Evolutionary conservation across 2,113 vertebrate species (phyloP).

Genomic region (Cardinalis cardinalis): DNA sequence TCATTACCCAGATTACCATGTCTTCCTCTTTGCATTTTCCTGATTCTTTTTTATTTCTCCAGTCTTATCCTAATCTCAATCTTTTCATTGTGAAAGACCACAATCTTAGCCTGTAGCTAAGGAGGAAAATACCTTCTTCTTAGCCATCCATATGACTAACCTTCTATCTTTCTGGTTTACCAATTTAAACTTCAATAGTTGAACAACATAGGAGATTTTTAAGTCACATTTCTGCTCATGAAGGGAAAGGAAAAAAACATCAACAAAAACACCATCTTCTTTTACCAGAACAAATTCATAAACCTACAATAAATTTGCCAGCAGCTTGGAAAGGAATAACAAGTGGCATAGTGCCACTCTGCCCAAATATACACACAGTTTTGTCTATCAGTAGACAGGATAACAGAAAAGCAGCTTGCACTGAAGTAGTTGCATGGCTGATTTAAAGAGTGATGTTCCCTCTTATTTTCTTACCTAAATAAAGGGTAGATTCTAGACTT

Average conservation of each 20-base stretch:
- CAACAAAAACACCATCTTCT: not conserved
- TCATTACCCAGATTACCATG: not conserved
- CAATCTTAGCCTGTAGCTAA: not conserved
- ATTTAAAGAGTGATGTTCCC: not conserved
- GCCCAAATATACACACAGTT: not conserved
- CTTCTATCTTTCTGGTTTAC: not conserved
- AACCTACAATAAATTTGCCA: not conserved
- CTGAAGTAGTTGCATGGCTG: not conserved
- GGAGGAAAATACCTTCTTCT: not conserved
- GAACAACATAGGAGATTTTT: not conserved
- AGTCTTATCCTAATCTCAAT: not conserved
- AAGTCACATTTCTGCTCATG: not conserved
- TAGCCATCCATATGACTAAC: not conserved
- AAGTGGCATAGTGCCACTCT: rapidly evolving
- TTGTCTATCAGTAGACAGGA: not conserved
- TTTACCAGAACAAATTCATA: not conserved
- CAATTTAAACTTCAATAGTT: not conserved
- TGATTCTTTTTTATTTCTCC: not conserved
- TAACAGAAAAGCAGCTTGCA: not conserved
- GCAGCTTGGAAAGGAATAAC: not conserved
- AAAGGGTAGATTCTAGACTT: not conserved
- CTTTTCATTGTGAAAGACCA: not conserved
- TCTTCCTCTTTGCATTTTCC: not conserved
- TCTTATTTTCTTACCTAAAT: not conserved
- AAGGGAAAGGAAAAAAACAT: not conserved